Percentiles rank a stretch among this genome's conserved stretches.
Evolutionary conservation across 2,797 vertebrate species (phyloP).

Genomic region (Coregonus ussuriensis): DNA sequence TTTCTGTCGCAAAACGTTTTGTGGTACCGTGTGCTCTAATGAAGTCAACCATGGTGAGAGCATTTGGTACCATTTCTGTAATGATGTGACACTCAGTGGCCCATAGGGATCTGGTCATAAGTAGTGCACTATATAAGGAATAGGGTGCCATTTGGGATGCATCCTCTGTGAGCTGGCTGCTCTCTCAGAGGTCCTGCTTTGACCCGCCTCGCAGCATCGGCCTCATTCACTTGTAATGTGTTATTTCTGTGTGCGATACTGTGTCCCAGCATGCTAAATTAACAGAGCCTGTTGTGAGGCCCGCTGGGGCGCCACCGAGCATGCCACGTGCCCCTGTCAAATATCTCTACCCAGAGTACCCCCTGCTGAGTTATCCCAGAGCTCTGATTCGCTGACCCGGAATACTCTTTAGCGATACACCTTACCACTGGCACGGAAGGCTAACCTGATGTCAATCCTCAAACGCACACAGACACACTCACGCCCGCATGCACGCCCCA

Average conservation of each 20-base stretch:
- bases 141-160: no score
- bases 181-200: not conserved
- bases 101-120: not conserved
- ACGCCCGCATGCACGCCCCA: not conserved
- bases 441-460: constrained; percentile 6
- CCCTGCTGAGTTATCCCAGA: constrained; percentile 32
- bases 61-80: not conserved
- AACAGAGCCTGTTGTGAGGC: constrained; percentile 30
- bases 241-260: not conserved
- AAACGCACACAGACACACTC: not conserved
- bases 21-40: not conserved
- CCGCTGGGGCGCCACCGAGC: constrained; percentile 27
- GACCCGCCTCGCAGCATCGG: not conserved
- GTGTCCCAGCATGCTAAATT: constrained; percentile 26
- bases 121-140: not conserved
- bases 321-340: constrained; percentile 32
- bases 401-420: constrained; percentile 26
- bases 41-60: not conserved
- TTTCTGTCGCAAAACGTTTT: not conserved
- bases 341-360: constrained; percentile 19
- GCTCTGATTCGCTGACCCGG: constrained; percentile 32
- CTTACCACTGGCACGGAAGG: constrained; percentile 21
- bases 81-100: not conserved
- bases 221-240: not conserved
- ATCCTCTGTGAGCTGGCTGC: not conserved